phyloP scores from a whole-genome alignment of 2,797 vertebrate species.

The Lutjanus argentimaculatus region DNA sequence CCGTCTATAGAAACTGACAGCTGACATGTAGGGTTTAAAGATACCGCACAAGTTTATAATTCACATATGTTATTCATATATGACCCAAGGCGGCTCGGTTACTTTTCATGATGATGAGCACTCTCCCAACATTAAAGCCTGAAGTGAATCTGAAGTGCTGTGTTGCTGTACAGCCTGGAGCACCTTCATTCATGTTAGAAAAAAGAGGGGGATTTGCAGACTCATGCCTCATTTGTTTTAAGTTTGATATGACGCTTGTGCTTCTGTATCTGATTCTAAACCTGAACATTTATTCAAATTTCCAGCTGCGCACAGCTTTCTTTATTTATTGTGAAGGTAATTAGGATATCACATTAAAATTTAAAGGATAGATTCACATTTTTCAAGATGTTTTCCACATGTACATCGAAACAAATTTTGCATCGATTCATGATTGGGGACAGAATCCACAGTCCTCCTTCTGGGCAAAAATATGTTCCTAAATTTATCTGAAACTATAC shows the following conservation, averaged over 20 bases:
- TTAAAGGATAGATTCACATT: background rate
- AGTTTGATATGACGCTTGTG: background rate
- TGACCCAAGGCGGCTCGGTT: conserved; percentile 9
- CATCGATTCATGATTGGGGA: background rate
- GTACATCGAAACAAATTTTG: background rate
- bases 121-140: conserved; percentile 17
- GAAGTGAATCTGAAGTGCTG: conserved; percentile 15
- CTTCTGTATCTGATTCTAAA: background rate
- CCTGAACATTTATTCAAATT: background rate
- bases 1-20: conserved; percentile 13
- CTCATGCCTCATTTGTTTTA: conserved; percentile 1
- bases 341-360: conserved; percentile 2
- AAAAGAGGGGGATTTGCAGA: background rate
- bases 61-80: conserved; percentile 20
- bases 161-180: conserved; percentile 5
- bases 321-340: background rate
- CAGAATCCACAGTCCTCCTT: background rate
- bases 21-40: conserved; percentile 15
- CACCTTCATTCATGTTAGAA: conserved; percentile 15
- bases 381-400: background rate
- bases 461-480: background rate
- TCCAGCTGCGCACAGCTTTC: background rate
- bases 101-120: conserved; percentile 14
- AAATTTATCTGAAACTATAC: background rate
- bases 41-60: background rate